Evolutionary conservation across 1,140 invertebrate genomes (phyloP), one percentile per base, ranked within the genome.

Genomic region (Drosophila seguyi): DNA sequence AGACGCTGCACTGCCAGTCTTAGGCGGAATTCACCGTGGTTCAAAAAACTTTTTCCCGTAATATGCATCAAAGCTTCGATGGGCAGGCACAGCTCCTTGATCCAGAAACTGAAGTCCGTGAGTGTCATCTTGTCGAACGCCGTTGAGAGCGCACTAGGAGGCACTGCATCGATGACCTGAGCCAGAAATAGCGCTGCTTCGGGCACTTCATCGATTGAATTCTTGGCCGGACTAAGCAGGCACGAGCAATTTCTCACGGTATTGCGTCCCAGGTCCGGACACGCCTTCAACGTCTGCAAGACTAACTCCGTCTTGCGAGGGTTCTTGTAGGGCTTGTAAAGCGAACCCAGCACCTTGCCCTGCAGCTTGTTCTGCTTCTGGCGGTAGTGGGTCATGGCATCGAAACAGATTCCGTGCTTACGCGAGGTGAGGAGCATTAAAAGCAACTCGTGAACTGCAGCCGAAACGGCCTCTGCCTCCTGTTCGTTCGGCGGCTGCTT

Each of bases 251-350:
- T 85, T 22, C 75, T 93, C 45, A 96, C 94, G 6, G 96, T 93
- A 38, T 94, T 93, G 92, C 95, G 94, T 13, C 95, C 94, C 48
- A 97, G 93, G 91, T 97, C 96, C 3, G 96, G 96, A 92, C 96
- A 96, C 34, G 94, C 94, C 39, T 91, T 91, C 53, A 97, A 90
- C 44, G 96, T 95, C 84, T 95, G 93, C 6, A 95, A 82, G 18
- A 97, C 93, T n/a, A 96, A 92, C 57, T 96, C 94, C 50, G 93
- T 93, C 50, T 95, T 95, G 78, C 94, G 93, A 16, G 94, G 93
- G 92, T 96, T 94, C 1, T 39, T 29, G 63, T 63, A 91, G 1
- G 91, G 85, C 0, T 62, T 62, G n/a, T 68, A 45, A 0, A 93
- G 55, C 0, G 56, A 56, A 6, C 80, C 81, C 27, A 93, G 45